Base-by-base conservation (phyloP, 2,113 vertebrate species). In the Marmota monax region DNA sequence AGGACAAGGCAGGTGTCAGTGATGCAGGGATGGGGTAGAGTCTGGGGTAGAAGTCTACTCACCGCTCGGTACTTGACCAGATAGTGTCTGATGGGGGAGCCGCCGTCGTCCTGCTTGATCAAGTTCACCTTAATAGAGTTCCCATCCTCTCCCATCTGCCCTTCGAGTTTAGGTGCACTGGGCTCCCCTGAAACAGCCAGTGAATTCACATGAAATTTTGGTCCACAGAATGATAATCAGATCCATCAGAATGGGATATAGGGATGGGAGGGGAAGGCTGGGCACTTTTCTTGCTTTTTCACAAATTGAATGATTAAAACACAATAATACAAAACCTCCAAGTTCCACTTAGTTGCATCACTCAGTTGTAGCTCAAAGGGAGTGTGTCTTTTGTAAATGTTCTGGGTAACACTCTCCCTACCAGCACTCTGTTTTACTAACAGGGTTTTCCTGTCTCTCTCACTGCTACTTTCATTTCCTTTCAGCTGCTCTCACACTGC, bases 31-130 rank as follows among this genome's bases (percentile, higher is more conserved):
- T 1, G 0, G 2, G 48, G 6, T 9, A 25, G 63, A 7, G 39
- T 4, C 18, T 0, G n/a, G 58, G 53, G 67, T 70, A 53, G 70
- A 65, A 61, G n/a, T 82, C 22, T 95, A 99, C 99, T 99, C 95
- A 99, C 99, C 96, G 99, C 99, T 98, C 99, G 99, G 97, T 99
- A 99, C 90, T 98, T 99, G 98, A 99, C 98, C 90, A 99, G 99
- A 97, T 99, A 99, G 96, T 99, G 99, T 73, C 99, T 98, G 96
- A 99, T 99, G 7, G 99, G 99, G 20, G 99, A 99, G 84, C 99
- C 99, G 0, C 99, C 99, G 1, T 99, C 99, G 5, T 99, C 99
- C 98, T 99, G 99, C 98, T 99, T 99, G 98, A 99, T 99, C 20
- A 99, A 96, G 58, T 99, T 99, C 94, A 99, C 99, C 96, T 99